Evolutionary conservation across 2,797 vertebrate species (phyloP), one percentile per base, ranked within the genome.

Genomic region (Acrocephalus scirpaceus): DNA sequence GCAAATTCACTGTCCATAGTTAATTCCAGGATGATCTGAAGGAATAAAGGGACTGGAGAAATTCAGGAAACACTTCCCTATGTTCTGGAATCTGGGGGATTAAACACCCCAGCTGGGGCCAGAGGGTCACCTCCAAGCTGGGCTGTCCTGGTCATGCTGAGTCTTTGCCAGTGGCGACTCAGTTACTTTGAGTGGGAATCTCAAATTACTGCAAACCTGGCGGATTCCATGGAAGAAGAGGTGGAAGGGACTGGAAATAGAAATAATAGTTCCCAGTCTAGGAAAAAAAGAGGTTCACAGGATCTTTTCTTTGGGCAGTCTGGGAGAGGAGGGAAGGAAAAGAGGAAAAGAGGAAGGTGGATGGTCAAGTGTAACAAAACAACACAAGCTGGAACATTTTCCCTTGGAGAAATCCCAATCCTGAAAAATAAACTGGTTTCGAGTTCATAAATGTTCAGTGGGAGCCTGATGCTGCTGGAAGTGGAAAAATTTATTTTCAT

Each of bases 161-260:
- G 29, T 11, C 87, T 94, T 77, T 94, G 91, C 73, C 93, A 95
- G 83, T 90, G 88, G 82, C 27, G 21, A 95, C 83, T 95, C 93
- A 81, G 90, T 95, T 75, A 88, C 83, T 94, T 86, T 23, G 76
- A 92, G 66, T 70, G 92, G 69, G 88, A 94, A 93, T 96, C 96
- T 97, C 95, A 93, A 78, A 95, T 97, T 95, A 95, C 96, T 95
- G 95, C 96, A 90, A 73, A 87, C 54, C 62, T 45, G 54, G 94
- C 44, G 0, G 58, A 86, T 95, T 88, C 58, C 42, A 42, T 64
- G 66, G 58, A 62, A 86, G 42, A 91, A 80, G 69, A 69, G n/a
- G 45, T 79, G 72, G 57, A 89, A 96, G 20, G 58, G 53, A 38
- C 90, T 78, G 51, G 90, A 62, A 95, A 92, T 66, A 81, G 47